Conservation (phyloP, 2,113 vertebrate genomes). For the Ellobius talpinus region DNA sequence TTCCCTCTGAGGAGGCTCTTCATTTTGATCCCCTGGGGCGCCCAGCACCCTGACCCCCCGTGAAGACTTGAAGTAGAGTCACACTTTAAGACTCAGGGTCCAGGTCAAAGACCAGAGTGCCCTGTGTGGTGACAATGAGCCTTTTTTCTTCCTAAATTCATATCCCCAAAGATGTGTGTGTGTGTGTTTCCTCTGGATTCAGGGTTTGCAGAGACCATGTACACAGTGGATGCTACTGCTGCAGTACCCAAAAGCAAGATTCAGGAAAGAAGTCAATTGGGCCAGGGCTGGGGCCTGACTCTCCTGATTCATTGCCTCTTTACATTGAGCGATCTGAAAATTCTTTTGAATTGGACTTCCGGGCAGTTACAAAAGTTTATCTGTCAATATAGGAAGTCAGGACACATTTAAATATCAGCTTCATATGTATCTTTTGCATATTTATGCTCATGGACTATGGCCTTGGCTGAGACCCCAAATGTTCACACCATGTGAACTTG, state of each 20-base stretch:
- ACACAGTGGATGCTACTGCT: background rate
- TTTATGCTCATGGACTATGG: background rate
- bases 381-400: conserved; percentile 12
- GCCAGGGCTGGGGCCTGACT: background rate
- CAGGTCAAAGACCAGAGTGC: background rate
- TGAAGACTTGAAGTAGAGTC: background rate
- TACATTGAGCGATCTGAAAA: background rate
- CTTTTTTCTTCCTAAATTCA: background rate
- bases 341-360: conserved; percentile 32
- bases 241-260: background rate
- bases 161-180: background rate
- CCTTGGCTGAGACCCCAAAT: background rate
- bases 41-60: background rate
- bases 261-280: background rate
- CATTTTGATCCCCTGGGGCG: background rate
- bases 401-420: background rate
- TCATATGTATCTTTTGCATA: background rate
- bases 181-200: background rate
- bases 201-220: background rate
- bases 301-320: background rate
- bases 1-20: background rate
- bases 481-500: background rate
- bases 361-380: background rate
- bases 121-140: background rate
- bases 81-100: background rate